phyloP scores from a whole-genome alignment of 2,113 vertebrate genomes.

The Centropus bengalensis region DNA sequence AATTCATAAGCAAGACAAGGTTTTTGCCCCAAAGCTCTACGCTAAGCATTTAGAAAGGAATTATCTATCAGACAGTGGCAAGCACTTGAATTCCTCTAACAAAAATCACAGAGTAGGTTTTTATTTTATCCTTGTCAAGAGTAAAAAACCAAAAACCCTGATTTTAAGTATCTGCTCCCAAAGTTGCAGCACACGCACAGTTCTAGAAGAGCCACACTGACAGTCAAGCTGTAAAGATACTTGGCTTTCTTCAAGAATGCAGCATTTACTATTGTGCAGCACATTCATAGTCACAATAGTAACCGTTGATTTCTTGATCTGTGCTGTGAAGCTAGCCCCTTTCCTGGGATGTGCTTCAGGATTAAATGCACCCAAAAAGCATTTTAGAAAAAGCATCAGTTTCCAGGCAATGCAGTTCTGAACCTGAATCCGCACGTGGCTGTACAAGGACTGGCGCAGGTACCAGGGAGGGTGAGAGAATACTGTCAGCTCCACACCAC shows the following conservation, averaged over 20 bases:
- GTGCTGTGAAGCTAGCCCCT: not conserved
- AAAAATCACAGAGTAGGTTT: not conserved
- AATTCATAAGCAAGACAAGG: not conserved
- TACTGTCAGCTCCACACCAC: not conserved
- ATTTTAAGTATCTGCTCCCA: not conserved
- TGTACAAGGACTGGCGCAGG: not conserved
- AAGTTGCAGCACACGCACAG: not conserved
- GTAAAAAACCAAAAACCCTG: not conserved
- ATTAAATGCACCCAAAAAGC: not conserved
- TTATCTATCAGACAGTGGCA: not conserved
- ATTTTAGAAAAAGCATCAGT: not conserved
- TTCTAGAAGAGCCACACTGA: not conserved
- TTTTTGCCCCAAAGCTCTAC: not conserved
- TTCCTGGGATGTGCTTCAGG: not conserved
- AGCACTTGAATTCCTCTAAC: not conserved
- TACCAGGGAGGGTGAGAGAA: not conserved
- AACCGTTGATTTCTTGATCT: not conserved
- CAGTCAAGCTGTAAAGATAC: not conserved
- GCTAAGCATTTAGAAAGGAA: not conserved
- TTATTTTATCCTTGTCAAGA: not conserved
- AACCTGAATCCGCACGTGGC: not conserved
- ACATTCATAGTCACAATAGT: not conserved
- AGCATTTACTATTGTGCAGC: not conserved
- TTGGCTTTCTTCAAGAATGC: not conserved
- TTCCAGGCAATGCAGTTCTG: not conserved